A percentile compares a stretch with the other conserved stretches of the same genome.
These are phyloP conservation scores for Epinephelus coioides DNA, from an alignment of 2,797 vertebrate genomes.

Conservation along the genomic window DNA sequence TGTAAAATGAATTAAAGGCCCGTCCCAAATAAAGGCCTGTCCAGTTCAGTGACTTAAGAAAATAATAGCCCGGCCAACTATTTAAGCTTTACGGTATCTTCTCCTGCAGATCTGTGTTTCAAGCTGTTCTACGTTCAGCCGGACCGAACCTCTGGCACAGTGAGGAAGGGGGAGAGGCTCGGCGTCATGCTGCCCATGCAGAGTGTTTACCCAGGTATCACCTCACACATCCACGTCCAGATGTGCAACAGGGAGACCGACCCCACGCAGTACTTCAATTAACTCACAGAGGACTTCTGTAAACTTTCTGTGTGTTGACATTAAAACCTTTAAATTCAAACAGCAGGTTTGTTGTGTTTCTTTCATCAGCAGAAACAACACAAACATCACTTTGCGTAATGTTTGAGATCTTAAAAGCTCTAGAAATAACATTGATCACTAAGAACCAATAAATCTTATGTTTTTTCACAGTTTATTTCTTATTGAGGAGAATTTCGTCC, in stretches of 20 bases:
- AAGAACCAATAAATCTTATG: too few species aligned
- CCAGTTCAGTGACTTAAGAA: too few species aligned
- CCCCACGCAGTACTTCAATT: conserved; percentile 69
- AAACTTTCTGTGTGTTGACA: fast-evolving
- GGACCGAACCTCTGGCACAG: conserved; percentile 33
- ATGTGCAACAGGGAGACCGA: conserved; percentile 69
- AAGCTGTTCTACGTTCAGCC: conserved; percentile 82
- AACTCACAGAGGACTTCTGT: background rate
- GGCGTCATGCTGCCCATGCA: conserved; percentile 85
- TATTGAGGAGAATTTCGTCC: background rate
- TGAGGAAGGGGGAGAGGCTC: conserved; percentile 74
- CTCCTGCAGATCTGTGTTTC: conserved; percentile 78
- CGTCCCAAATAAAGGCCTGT: too few species aligned
- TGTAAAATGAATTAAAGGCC: too few species aligned
- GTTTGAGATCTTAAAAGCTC: too few species aligned
- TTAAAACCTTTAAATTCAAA: background rate
- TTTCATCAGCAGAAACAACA: background rate
- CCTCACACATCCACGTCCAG: conserved; percentile 84
- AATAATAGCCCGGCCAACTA: too few species aligned
- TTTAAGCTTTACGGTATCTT: background rate
- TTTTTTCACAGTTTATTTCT: too few species aligned
- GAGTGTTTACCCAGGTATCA: conserved; percentile 77
- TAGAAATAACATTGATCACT: too few species aligned
- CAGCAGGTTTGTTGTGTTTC: background rate
- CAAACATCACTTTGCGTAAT: background rate